Evolutionary conservation across 37 sponge, comb jelly and placozoan species (phyloP).

Genomic region (Beroe ovata): DNA sequence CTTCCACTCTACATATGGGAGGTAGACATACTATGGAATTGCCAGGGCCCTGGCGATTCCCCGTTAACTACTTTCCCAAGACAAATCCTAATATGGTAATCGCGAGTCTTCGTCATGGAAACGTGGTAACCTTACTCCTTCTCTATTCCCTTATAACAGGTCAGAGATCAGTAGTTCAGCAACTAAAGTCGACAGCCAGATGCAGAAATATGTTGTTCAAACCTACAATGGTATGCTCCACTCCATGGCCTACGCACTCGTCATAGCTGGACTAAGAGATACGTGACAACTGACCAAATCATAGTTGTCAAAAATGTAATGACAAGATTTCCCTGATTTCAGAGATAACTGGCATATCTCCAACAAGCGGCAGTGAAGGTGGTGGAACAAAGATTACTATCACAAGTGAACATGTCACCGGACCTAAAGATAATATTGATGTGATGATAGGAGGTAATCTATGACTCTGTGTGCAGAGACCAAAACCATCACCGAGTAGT

Average conservation of each 20-base stretch:
- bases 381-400: conserved; percentile 59
- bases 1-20: conserved; percentile 44
- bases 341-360: conserved; percentile 6
- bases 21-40: too few species aligned
- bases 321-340: not conserved
- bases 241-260: too few species aligned
- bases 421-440: not conserved
- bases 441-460: conserved; percentile 11
- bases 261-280: too few species aligned
- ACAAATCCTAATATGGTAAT: too few species aligned
- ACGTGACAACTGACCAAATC: not conserved
- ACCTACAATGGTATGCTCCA: conserved; percentile 65
- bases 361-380: not conserved
- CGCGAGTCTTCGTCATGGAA: too few species aligned
- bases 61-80: too few species aligned
- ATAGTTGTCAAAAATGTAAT: not conserved
- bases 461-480: too few species aligned
- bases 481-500: too few species aligned
- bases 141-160: too few species aligned
- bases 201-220: conserved; percentile 47
- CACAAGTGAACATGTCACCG: conserved; percentile 35
- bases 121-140: too few species aligned
- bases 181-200: conserved; percentile 13
- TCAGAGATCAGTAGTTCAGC: not conserved
- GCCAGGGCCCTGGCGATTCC: too few species aligned